Conservation (phyloP, 1,140 invertebrate genomes). For the Leptinotarsa lineolata region DNA sequence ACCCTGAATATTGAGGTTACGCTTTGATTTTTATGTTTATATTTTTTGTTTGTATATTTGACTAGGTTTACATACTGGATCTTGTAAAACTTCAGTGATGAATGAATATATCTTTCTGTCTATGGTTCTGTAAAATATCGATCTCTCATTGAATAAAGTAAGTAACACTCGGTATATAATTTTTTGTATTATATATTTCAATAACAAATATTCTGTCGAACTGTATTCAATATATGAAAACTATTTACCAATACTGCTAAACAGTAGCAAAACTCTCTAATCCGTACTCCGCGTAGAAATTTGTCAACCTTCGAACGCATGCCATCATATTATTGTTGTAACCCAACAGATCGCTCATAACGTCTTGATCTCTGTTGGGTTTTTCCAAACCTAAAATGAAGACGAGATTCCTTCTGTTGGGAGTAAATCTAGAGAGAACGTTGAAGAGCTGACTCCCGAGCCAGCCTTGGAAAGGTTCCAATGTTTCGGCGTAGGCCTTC, state of each 20-base stretch:
- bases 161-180: too few species aligned
- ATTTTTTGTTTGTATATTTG: too few species aligned
- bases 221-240: too few species aligned
- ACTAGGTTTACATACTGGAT: too few species aligned
- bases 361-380: constrained; percentile 36
- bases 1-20: too few species aligned
- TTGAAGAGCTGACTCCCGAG: constrained; percentile 67
- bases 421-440: constrained; percentile 52
- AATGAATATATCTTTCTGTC: too few species aligned
- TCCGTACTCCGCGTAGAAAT: constrained; percentile 41
- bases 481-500: constrained; percentile 65
- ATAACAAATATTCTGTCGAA: too few species aligned
- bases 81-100: too few species aligned
- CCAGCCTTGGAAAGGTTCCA: constrained; percentile 71
- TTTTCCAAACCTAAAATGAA: constrained; percentile 36
- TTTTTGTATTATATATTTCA: too few species aligned
- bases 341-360: constrained; percentile 42
- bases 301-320: constrained; percentile 38
- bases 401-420: constrained; percentile 39
- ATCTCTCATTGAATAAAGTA: too few species aligned
- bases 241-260: not conserved
- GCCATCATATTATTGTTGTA: constrained; percentile 40
- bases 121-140: too few species aligned
- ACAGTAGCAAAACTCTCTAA: constrained; percentile 17
- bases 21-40: too few species aligned